Conservation (phyloP, 2,113 vertebrate species). For the Malurus cyaneus region DNA sequence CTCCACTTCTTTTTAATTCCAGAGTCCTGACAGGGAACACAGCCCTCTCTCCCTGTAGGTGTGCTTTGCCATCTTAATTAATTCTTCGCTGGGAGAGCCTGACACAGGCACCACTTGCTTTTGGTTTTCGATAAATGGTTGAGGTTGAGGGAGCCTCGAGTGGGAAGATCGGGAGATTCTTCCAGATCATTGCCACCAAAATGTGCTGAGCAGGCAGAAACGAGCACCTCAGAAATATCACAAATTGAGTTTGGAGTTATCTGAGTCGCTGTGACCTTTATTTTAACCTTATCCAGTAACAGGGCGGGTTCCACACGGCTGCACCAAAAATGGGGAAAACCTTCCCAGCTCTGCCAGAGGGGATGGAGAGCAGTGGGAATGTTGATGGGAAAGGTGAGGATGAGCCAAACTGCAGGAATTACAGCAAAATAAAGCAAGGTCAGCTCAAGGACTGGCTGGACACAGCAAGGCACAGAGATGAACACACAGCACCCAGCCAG, state of each 20-base stretch:
- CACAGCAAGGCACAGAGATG: not conserved
- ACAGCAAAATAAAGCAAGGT: not conserved
- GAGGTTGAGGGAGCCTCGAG: not conserved
- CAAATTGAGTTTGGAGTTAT: fast-evolving
- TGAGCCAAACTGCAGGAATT: not conserved
- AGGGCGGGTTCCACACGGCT: fast-evolving
- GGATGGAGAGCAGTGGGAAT: not conserved
- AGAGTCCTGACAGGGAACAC: not conserved
- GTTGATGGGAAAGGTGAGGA: fast-evolving
- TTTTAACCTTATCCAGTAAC: fast-evolving
- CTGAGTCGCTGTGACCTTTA: not conserved
- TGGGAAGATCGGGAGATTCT: not conserved
- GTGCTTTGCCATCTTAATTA: not conserved
- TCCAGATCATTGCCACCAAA: not conserved
- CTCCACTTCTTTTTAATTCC: not conserved
- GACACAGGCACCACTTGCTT: not conserved
- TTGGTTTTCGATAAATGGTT: not conserved
- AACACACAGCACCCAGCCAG: fast-evolving
- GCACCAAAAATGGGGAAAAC: not conserved
- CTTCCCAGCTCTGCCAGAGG: not conserved
- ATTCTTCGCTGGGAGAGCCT: not conserved
- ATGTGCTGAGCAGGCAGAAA: not conserved
- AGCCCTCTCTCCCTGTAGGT: not conserved
- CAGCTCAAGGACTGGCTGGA: not conserved
- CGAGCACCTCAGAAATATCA: fast-evolving